Evolutionary conservation across 2,888 invertebrate species (phyloP).

Genomic region (Electrophaes corylata): DNA sequence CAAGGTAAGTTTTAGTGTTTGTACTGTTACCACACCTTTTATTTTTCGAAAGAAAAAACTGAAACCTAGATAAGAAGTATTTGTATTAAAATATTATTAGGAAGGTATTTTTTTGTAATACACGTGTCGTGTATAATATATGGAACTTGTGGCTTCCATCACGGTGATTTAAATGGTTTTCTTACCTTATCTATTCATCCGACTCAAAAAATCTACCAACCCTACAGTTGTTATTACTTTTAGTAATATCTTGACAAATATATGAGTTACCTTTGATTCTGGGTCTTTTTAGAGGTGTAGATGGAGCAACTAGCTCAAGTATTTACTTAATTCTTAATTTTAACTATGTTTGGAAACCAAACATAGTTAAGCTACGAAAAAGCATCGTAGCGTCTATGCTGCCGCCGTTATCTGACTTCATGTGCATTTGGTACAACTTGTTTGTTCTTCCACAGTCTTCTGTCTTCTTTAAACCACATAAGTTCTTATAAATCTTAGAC

Average conservation of each 20-base stretch:
- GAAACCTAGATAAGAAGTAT: no score
- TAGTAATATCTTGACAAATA: background rate
- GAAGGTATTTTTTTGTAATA: no score
- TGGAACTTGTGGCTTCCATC: no score
- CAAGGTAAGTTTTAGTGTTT: constrained; percentile 44
- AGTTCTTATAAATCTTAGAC: constrained; percentile 21
- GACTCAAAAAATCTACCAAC: background rate
- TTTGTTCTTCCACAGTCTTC: background rate
- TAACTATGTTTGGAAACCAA: background rate
- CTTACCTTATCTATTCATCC: no score
- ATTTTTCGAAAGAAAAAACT: no score
- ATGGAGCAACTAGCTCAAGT: background rate
- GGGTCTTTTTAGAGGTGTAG: background rate
- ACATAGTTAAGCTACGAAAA: constrained; percentile 14
- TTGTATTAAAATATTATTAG: no score
- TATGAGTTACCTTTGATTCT: no score
- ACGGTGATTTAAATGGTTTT: no score
- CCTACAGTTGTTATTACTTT: background rate
- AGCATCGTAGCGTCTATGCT: constrained; percentile 11
- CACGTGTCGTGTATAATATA: no score
- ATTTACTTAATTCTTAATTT: no score
- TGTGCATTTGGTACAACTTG: background rate
- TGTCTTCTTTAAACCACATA: constrained; percentile 2
- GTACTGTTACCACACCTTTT: background rate
- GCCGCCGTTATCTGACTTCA: background rate